Conservation (phyloP, 2,888 invertebrate genomes). For the Synanthedon myopaeformis region DNA sequence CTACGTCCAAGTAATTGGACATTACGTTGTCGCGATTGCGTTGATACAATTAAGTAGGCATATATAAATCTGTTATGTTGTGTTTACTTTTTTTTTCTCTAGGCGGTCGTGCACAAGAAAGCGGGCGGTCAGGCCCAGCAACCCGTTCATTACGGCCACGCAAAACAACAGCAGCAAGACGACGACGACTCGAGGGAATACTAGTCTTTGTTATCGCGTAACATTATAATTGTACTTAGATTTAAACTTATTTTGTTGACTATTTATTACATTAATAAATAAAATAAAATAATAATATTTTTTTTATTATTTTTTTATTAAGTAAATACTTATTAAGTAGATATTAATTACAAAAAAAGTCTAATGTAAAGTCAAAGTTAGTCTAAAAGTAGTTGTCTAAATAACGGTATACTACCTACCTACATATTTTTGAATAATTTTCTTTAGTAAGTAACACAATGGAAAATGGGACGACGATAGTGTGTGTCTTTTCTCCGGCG, state of each 20-base stretch:
- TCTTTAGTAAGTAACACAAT: constrained; percentile 72
- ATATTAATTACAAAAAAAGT: background rate
- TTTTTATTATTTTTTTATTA: constrained; percentile 24
- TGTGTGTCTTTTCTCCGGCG: constrained; percentile 89
- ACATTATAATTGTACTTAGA: constrained; percentile 1
- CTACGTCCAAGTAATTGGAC: constrained; percentile 1
- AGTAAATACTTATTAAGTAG: too few relatives aligned
- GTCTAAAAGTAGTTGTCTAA: background rate
- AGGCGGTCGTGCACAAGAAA: constrained; percentile 61
- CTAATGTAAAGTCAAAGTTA: background rate
- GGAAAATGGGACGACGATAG: constrained; percentile 88
- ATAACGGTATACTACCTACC: too few relatives aligned
- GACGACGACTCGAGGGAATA: constrained; percentile 52
- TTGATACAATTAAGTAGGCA: constrained; percentile 2
- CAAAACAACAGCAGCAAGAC: constrained; percentile 19
- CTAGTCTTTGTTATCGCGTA: constrained; percentile 28
- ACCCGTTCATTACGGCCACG: constrained; percentile 43
- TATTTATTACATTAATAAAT: constrained; percentile 10
- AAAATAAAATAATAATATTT: background rate
- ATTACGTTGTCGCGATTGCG: constrained; percentile 6
- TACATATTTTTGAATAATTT: constrained; percentile 23
- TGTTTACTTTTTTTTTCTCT: constrained; percentile 12
- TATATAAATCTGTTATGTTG: constrained; percentile 1
- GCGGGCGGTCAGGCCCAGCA: constrained; percentile 35
- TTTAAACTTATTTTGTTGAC: constrained; percentile 6